Base-by-base conservation (phyloP, 2,113 vertebrate species). In the Ahaetulla prasina region DNA sequence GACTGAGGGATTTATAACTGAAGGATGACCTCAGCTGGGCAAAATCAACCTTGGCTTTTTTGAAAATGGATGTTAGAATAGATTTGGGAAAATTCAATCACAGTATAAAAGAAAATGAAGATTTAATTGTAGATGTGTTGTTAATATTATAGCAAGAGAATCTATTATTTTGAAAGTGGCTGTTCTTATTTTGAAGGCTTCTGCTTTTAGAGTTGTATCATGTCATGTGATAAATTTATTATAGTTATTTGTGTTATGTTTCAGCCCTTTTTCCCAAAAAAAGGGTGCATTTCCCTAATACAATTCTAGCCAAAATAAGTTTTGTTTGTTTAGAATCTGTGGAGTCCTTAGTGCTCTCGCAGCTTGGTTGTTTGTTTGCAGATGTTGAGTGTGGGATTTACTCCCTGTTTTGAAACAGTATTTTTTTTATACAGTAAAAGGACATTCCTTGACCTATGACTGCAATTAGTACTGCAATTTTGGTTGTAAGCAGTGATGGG, bases 21-120 rank as follows among this genome's bases (percentile, higher is more conserved):
- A 99, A 99, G 94, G 98, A 99, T 54, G 98, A 99, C 53, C 95
- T 94, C 45, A 86, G 95, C 0, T 99, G 98, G 99, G 95, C 98
- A 95, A 97, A 96, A 47, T 98, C 97, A 10, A 97, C 97, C 0
- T 39, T 99, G 39, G 96, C 98, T 6, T 97, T 99, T 96, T 99
- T 94, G 98, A 99, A 96, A 99, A 99, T 30, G 98, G 99, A 97
- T 99, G 99, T 91, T 99, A 99, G 97, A 98, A 97, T 95, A 98
- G 97, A 94, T 93, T 93, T 98, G 88, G 98, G 99, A 96, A 96
- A 98, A 91, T 94, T 96, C 50, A 94, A 93, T 92, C 89, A 94
- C 87, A 94, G 12, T 68, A 92, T 0, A n/a, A 80, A 95, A 93
- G 93, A 95, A 52, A 89, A 96, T 18, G 90, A 92, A 1, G 95